Evolutionary conservation across 2,797 vertebrate species (phyloP), one percentile per base, ranked within the genome.

Genomic region (Lepus townsendii): DNA sequence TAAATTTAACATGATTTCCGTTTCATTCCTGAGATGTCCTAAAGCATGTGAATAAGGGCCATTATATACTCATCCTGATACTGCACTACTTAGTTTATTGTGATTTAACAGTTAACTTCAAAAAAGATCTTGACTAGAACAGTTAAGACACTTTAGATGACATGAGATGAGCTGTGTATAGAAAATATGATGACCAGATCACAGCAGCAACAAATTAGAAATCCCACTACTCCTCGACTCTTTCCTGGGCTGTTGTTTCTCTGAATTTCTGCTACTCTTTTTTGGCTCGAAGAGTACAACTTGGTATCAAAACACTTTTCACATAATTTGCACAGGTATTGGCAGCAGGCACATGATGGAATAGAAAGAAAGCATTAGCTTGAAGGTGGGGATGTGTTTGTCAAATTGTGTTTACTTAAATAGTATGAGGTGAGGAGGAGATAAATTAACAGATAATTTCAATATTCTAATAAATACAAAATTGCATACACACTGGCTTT

Each of bases 381-480:
- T 68, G 5, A 63, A 24, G 8, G 3, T 14, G 16, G 22, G 16
- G 32, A 52, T 66, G 22, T 6, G 1, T 10, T 27, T 26, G 47
- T 30, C 11, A 83, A 78, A 42, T 35, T 20, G 7, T 26, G 5
- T 35, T 83, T 84, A 88, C 88, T 93, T 35, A 80, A 88, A 84
- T 65, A 76, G 52, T 14, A 72, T 77, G 62, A 10, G 30, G 10
- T 88, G 8, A 71, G 52, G 22, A 68, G 84, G 26, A 83, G 19
- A 68, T 22, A 69, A 69, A 79, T 92, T 27, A 63, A 54, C 2
- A 63, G 32, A 65, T 89, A 6, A 77, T 62, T 71, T 85, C 42
- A 75, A 57, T 83, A 69, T 79, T 9, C 60, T 11, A 17, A 94
- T 84, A 90, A 88, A 80, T 75, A n/a, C 71, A 79, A 80, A 91